Base-by-base conservation (phyloP, 2,113 vertebrate species). In the Eptesicus fuscus region DNA sequence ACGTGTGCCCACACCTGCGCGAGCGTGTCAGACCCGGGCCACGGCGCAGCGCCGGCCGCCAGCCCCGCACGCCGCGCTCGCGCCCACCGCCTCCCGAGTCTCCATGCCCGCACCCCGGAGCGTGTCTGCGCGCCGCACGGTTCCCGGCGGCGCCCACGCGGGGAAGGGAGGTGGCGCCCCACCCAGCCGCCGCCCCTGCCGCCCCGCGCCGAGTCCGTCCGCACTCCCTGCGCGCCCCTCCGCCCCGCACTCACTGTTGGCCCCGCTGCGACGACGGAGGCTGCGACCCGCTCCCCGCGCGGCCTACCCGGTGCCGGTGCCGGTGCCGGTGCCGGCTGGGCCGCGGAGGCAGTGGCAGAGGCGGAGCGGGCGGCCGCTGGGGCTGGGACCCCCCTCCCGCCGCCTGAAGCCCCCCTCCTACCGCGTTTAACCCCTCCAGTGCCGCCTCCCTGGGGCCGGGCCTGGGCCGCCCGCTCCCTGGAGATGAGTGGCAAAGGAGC, bases 241-340 rank as follows among this genome's bases (percentile, higher is more conserved):
- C 40, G 88, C 98, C 95, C 77, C 20, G 74, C 93, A 97, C 97
- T 97, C 87, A 97, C 97, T 97, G 95, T 97, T 53, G 20, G 95
- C 94, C 65, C 67, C 42, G 40, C 90, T 73, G 91, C 92, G 77
- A 77, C 92, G 77, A 77, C 83, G 74, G 95, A 63, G 59, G 49
- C 82, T 67, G 73, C 61, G 7, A 74, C 76, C 71, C 82, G 42
- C 86, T 95, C 73, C 89, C 85, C 16, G 89, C 59, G 53, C 97
- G 82, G 97, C 93, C 94, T 94, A 5, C 20, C 18, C 53, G 53
- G 53, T 49, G 49, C 49, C 13, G 47, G 47, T 14, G 69, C 42
- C 49, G 47, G 47, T 12, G 69, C 94, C 25, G 78, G 49, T 92
- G 95, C 80, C 56, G 37, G 91, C 93, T 90, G 91, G 86, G 91